phyloP scores from a whole-genome alignment of 30 jellyfish, hydroid and myxozoan species.

The Cassiopea xamachana region DNA sequence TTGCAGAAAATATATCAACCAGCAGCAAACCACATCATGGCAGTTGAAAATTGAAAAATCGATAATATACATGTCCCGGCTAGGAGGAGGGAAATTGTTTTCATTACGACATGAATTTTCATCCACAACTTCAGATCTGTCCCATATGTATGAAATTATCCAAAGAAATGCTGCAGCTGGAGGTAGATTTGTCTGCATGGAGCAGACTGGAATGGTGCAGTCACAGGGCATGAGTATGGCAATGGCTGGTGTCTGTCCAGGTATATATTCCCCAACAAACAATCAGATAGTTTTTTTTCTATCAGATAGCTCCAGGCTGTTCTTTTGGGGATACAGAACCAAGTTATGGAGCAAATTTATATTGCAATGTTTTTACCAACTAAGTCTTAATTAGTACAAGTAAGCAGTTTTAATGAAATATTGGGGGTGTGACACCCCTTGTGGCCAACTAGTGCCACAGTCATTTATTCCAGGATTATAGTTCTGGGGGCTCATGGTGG shows the following conservation, averaged over 20 bases:
- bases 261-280: background rate
- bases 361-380: too few relatives aligned
- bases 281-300: too few relatives aligned
- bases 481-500: too few relatives aligned
- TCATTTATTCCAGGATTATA: too few relatives aligned
- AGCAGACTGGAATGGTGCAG: slow-evolving; percentile 47
- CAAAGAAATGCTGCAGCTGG: slow-evolving; percentile 40
- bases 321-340: too few relatives aligned
- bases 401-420: too few relatives aligned
- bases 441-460: too few relatives aligned
- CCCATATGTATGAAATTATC: slow-evolving; percentile 43
- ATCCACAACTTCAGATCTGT: slow-evolving; percentile 17
- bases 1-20: background rate
- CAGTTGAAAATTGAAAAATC: slow-evolving; percentile 61
- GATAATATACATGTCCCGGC: slow-evolving; percentile 17
- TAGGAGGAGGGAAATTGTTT: slow-evolving; percentile 45
- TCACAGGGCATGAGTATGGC: slow-evolving; percentile 61
- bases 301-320: too few relatives aligned
- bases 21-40: slow-evolving; percentile 15
- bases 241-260: slow-evolving; percentile 31
- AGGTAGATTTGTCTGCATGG: slow-evolving; percentile 74
- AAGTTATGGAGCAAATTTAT: too few relatives aligned
- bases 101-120: background rate
- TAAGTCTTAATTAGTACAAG: too few relatives aligned
- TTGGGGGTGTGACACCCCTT: too few relatives aligned